Evolutionary conservation across 2,888 invertebrate genomes (phyloP), one percentile per base, ranked within the genome.

Genomic region (Horisme vitalbata): DNA sequence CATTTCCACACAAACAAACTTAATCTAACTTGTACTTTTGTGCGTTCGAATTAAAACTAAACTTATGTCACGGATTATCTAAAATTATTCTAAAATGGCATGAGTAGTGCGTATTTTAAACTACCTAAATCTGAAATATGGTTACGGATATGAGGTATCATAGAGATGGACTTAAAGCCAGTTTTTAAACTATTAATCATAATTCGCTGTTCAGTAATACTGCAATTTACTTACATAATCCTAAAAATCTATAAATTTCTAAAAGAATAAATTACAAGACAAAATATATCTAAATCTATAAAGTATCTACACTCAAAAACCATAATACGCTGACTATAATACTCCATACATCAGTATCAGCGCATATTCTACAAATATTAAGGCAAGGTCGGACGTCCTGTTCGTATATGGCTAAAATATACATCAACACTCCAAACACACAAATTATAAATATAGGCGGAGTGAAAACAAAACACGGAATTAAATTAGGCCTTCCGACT

Each of bases 1-100:
- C 30, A 24, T 5, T 21, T 43, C 34, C 34, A 48, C 51, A 45
- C 31, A 35, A 2, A 11, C 41, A 39, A 76, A 70, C 81, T 83
- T 78, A 83, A 43, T 34, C 82, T 86, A 86, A 69, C 71, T 87
- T 87, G 87, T 87, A 87, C 87, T 82, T 53, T 81, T 69, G 74
- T 77, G 75, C 74, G 70, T 74, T 71, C 68, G 58, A 57, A 48
- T 48, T 51, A 61, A 62, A 59, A 63, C 58, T 60, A 63, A 61
- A 53, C 30, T 43, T 46, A 52, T 34, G 46, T 47, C 52, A 45
- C 18, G 33, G 20, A 37, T 55, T 63, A 63, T 55, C 57, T 64
- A 64, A 59, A 55, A 60, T 65, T 68, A 70, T 58, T 45, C 63
- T 69, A 67, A 63, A 49, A 76, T 78, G 79, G 78, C 76, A 70